Percentiles rank a stretch among this genome's conserved stretches.
These are phyloP conservation scores for Alauda arvensis DNA, from an alignment of 2,797 vertebrate species.

Conservation along the genomic window DNA sequence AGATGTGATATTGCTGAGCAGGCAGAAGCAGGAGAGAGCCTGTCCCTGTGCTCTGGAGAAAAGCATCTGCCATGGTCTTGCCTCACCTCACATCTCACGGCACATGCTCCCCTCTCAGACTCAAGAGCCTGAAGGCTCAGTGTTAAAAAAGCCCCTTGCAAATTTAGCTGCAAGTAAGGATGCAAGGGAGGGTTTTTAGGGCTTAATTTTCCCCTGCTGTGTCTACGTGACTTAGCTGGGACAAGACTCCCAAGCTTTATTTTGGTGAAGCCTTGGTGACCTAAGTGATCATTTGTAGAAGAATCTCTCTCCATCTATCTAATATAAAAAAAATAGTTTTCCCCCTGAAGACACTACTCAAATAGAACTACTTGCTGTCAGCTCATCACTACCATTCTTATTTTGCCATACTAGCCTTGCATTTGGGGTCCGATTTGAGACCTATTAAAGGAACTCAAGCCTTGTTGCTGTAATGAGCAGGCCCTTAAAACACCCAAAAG, in stretches of 20 bases:
- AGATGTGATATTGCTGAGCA: background rate
- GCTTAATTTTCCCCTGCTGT: background rate
- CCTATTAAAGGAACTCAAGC: background rate
- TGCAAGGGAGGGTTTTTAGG: background rate
- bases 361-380: background rate
- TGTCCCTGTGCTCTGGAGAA: accelerated
- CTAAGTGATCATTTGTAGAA: background rate
- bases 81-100: accelerated
- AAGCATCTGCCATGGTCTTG: accelerated
- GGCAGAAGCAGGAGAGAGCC: background rate
- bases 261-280: background rate
- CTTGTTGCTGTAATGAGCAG: background rate
- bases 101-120: accelerated
- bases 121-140: accelerated
- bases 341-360: background rate
- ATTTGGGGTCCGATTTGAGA: background rate
- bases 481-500: background rate
- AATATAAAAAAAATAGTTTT: background rate
- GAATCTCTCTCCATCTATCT: background rate
- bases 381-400: background rate
- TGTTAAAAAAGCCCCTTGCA: background rate
- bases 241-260: background rate
- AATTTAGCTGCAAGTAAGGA: background rate
- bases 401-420: background rate
- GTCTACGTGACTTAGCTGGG: background rate